These are phyloP conservation scores for Capitulum mitella DNA, from an alignment of 2,888 invertebrate species.

Conservation along the genomic window DNA sequence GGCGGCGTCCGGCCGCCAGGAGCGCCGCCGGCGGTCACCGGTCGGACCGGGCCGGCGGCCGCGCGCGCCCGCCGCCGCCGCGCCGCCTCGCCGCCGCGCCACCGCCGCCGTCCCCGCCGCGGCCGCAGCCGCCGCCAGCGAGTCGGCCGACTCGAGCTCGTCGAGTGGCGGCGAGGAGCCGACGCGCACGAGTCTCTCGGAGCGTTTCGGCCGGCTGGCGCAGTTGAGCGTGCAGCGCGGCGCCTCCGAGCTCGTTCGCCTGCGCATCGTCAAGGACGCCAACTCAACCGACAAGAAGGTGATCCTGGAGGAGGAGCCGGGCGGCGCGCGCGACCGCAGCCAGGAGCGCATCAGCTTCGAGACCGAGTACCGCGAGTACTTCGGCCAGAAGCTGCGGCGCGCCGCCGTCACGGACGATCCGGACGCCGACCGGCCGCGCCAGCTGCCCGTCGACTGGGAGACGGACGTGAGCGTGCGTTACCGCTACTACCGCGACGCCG, in stretches of 20 bases:
- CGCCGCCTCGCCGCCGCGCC: background rate
- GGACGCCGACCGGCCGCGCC: conserved; percentile 33
- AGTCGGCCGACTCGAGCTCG: conserved; percentile 54
- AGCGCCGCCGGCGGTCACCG: background rate
- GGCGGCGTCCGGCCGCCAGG: too few relatives aligned
- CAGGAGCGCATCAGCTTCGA: conserved; percentile 27
- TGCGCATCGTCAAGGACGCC: conserved; percentile 58
- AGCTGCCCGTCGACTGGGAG: conserved; percentile 56
- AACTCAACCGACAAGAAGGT: conserved; percentile 42
- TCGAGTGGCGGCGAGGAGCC: conserved; percentile 51
- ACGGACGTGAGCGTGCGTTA: conserved; percentile 66
- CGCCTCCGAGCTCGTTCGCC: conserved; percentile 79
- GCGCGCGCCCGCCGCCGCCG: too few relatives aligned
- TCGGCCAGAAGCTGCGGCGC: conserved; percentile 33
- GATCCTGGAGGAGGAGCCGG: conserved; percentile 33
- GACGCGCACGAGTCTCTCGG: conserved; percentile 62
- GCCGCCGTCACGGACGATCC: conserved; percentile 35
- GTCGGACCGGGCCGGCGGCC: background rate
- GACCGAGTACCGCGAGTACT: conserved; percentile 35
- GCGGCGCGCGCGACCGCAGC: conserved; percentile 28
- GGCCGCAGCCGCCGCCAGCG: conserved; percentile 38
- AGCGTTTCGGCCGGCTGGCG: conserved; percentile 82
- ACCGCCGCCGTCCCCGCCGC: background rate
- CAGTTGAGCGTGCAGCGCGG: conserved; percentile 80
- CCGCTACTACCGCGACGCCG: conserved; percentile 73